These are phyloP conservation scores for Holocentrus rufus DNA, from an alignment of 2,797 vertebrate species.

Conservation along the genomic window DNA sequence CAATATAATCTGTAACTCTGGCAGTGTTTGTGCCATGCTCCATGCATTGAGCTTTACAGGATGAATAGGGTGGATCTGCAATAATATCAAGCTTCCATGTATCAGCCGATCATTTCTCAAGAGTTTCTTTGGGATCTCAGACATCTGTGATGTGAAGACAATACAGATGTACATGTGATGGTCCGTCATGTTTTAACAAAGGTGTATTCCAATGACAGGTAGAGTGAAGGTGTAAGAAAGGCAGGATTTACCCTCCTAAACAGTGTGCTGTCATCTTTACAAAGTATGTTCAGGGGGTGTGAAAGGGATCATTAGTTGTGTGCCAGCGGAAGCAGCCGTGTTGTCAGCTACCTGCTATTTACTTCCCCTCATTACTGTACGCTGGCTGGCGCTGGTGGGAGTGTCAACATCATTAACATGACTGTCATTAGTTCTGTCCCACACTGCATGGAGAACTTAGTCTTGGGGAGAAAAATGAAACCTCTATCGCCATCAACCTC, in stretches of 20 bases:
- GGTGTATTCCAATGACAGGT: conserved; percentile 61
- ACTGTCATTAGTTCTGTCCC: conserved; percentile 83
- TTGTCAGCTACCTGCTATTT: conserved; percentile 83
- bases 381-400: conserved; percentile 80
- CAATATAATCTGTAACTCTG: conserved; percentile 36
- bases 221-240: conserved; percentile 70
- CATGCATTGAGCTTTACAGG: conserved; percentile 23
- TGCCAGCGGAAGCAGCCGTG: conserved; percentile 69
- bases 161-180: conserved; percentile 44
- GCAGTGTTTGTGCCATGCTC: conserved; percentile 25
- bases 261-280: conserved; percentile 77
- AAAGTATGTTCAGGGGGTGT: conserved; percentile 77
- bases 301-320: conserved; percentile 79
- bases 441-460: conserved; percentile 75
- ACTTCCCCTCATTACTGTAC: conserved; percentile 79
- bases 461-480: conserved; percentile 79
- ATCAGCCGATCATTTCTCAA: conserved; percentile 29
- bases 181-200: conserved; percentile 55
- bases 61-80: conserved; percentile 38
- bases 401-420: conserved; percentile 85
- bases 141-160: conserved; percentile 13
- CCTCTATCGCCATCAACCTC: conserved; percentile 64
- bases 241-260: conserved; percentile 75
- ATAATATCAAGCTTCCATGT: conserved; percentile 38
- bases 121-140: not conserved